Evolutionary conservation across 2,888 invertebrate genomes (phyloP).

Genomic region (Gisinianus flammeolus): DNA sequence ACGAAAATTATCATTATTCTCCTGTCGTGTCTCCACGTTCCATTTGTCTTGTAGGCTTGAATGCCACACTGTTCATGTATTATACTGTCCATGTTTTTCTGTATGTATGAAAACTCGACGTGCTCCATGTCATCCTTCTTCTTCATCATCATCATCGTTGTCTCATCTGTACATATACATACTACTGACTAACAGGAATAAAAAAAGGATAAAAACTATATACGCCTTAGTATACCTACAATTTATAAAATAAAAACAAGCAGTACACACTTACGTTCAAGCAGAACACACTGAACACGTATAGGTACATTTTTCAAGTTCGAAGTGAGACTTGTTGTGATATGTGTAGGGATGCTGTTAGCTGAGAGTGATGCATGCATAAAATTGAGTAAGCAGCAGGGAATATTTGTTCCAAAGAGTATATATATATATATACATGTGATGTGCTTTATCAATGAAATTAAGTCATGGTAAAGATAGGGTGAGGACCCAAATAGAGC

Average conservation of each 20-base stretch:
- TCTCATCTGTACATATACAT: neutral
- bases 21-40: constrained; percentile 45
- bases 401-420: neutral
- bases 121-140: constrained; percentile 3
- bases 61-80: constrained; percentile 24
- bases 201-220: neutral
- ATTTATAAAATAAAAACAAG: no score
- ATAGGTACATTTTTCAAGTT: constrained; percentile 1
- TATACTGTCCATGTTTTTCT: neutral
- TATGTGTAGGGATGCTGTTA: neutral
- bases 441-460: constrained; percentile 27
- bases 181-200: neutral
- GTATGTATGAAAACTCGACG: neutral
- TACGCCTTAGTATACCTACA: neutral
- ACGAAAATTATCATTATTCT: constrained; percentile 43
- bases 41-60: constrained; percentile 55
- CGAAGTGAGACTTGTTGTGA: neutral
- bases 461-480: constrained; percentile 15
- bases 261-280: neutral
- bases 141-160: no score
- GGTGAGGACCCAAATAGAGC: constrained; percentile 24
- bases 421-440: no score
- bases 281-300: neutral
- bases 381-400: constrained; percentile 29
- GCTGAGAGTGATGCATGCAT: constrained; percentile 26